These are phyloP conservation scores for Rhynchonycteris naso DNA, from an alignment of 2,797 vertebrate genomes.

Conservation along the genomic window DNA sequence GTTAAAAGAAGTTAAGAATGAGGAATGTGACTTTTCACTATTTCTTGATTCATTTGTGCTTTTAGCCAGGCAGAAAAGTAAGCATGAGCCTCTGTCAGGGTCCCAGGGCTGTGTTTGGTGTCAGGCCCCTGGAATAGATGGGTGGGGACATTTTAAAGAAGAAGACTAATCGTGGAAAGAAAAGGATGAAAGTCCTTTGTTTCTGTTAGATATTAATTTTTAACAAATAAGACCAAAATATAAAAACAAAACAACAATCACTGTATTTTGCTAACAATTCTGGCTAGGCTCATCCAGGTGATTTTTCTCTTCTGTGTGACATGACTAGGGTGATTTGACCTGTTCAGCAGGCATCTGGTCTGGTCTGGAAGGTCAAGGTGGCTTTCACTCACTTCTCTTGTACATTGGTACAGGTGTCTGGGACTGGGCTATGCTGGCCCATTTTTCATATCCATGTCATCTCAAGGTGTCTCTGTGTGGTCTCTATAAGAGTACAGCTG, in stretches of 20 bases:
- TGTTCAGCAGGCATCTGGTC: background rate
- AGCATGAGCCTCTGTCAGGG: background rate
- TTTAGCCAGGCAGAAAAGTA: conserved; percentile 34
- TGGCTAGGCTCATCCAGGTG: background rate
- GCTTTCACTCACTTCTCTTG: background rate
- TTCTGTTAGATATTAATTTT: background rate
- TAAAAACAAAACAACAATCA: background rate
- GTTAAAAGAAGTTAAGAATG: conserved; percentile 79
- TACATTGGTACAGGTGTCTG: background rate
- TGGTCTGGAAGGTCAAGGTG: background rate
- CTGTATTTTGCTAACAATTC: background rate
- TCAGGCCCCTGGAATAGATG: background rate
- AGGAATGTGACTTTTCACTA: background rate
- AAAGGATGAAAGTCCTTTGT: background rate
- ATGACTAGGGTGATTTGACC: background rate
- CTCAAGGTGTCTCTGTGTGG: background rate
- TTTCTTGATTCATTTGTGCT: background rate
- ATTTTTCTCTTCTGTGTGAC: background rate
- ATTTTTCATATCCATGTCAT: background rate
- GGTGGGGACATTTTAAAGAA: background rate
- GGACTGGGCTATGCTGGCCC: background rate
- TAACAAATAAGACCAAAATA: background rate
- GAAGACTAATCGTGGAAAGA: background rate
- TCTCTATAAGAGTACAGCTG: too few species aligned
- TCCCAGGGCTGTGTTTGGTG: background rate